A percentile compares a stretch with the other conserved stretches of the same genome.
Conservation (phyloP, 1,140 invertebrate species). For the Drosophila malerkotliana region DNA sequence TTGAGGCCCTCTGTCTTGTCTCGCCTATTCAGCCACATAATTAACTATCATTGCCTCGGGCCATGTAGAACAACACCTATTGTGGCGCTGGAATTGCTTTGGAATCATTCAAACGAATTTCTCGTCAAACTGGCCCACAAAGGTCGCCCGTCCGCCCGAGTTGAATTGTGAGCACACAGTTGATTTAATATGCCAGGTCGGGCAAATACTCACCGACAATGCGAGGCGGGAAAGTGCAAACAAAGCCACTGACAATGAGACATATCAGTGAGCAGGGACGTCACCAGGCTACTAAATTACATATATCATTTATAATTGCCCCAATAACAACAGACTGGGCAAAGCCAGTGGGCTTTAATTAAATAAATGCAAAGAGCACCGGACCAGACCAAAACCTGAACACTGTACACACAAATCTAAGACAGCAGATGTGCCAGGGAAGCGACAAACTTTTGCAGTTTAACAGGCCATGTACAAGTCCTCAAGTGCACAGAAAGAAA, state of each 20-base stretch:
- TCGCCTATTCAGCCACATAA: constrained; percentile 24
- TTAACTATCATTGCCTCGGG: constrained; percentile 39
- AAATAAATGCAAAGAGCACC: constrained; percentile 52
- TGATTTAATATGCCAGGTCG: constrained; percentile 39
- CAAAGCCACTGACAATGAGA: constrained; percentile 28
- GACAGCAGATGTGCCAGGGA: constrained; percentile 42
- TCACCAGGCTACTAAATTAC: constrained; percentile 57
- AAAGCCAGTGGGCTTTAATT: constrained; percentile 62
- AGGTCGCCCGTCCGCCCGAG: constrained; percentile 15
- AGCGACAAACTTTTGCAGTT: constrained; percentile 38
- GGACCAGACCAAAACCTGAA: constrained; percentile 43
- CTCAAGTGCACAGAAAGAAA: not conserved
- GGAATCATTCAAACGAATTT: constrained; percentile 12
- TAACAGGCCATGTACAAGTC: constrained; percentile 39
- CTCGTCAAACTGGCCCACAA: constrained; percentile 20
- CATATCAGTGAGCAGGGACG: constrained; percentile 35
- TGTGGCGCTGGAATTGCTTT: constrained; percentile 20
- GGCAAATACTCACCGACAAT: constrained; percentile 9
- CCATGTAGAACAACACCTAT: constrained; percentile 32
- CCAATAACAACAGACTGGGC: constrained; percentile 47
- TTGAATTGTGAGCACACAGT: constrained; percentile 18
- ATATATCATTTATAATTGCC: constrained; percentile 80
- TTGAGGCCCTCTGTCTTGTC: constrained; percentile 12
- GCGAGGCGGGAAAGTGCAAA: constrained; percentile 17
- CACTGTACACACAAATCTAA: constrained; percentile 26